Conservation (phyloP, 1,140 invertebrate genomes). For the Temnothorax nylanderi region DNA sequence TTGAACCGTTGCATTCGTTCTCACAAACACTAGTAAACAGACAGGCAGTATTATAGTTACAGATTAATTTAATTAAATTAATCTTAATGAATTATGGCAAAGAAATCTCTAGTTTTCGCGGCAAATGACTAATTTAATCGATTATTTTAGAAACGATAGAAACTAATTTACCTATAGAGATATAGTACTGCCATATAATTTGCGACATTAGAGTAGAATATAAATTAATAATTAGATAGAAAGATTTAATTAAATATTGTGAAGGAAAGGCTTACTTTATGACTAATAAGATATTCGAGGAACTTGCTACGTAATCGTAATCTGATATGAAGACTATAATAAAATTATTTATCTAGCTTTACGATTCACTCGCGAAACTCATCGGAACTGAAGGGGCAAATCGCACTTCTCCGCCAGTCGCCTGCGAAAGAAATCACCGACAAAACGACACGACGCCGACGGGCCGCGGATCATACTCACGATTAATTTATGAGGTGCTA, state of each 20-base stretch:
- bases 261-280: not conserved
- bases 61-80: not conserved
- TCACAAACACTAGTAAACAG: not conserved
- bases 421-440: not conserved
- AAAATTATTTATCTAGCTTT: not conserved
- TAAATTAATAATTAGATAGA: not conserved
- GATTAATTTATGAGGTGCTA: slow-evolving; percentile 78
- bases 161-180: not conserved
- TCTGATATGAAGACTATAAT: not conserved
- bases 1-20: not conserved
- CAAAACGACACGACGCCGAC: slow-evolving; percentile 42
- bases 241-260: not conserved
- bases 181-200: not conserved
- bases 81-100: not conserved
- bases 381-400: not conserved
- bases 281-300: not conserved
- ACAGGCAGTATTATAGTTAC: not conserved
- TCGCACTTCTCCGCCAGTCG: not conserved
- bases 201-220: not conserved
- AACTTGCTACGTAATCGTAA: not conserved
- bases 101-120: not conserved
- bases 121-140: not conserved
- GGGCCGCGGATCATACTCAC: slow-evolving; percentile 54
- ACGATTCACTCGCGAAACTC: not conserved
- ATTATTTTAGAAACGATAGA: slow-evolving; percentile 4